Percentiles rank a stretch among this genome's conserved stretches.
Conservation (phyloP, 2,113 vertebrate genomes). For the Elaphurus davidianus region DNA sequence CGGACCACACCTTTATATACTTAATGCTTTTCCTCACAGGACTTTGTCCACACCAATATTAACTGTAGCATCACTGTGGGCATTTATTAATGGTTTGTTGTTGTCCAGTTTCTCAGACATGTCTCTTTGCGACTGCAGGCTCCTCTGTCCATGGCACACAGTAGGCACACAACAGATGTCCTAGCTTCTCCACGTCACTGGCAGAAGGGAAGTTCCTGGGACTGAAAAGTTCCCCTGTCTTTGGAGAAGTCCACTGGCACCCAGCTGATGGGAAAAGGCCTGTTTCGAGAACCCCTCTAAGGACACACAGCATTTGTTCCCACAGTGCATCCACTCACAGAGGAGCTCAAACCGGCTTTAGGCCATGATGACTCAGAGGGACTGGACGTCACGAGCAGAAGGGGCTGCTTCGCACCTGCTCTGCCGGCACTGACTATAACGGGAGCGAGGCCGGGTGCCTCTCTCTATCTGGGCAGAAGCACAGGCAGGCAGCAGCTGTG, state of each 20-base stretch:
- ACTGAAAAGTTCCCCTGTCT: background rate
- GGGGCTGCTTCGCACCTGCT: conserved; percentile 7
- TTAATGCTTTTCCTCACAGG: background rate
- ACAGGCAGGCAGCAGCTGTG: conserved; percentile 36
- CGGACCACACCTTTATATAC: background rate
- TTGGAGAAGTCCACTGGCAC: background rate
- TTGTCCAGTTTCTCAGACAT: background rate
- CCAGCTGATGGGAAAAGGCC: background rate
- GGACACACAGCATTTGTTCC: background rate
- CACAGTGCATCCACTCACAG: background rate
- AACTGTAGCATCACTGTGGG: background rate
- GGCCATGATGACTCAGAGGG: conserved; percentile 26
- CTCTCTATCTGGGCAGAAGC: background rate
- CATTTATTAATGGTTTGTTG: background rate
- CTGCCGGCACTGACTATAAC: background rate
- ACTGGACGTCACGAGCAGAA: background rate
- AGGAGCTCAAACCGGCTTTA: background rate
- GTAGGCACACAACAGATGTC: background rate
- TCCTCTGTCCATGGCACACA: background rate
- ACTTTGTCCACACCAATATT: background rate
- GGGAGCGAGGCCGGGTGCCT: background rate
- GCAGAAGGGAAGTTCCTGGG: background rate
- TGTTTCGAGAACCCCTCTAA: background rate
- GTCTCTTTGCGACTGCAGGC: background rate
- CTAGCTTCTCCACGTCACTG: background rate